A percentile compares a stretch with the other conserved stretches of the same genome.
Evolutionary conservation across 2,797 vertebrate species (phyloP).

Genomic region (Micrastur ruficollis): DNA sequence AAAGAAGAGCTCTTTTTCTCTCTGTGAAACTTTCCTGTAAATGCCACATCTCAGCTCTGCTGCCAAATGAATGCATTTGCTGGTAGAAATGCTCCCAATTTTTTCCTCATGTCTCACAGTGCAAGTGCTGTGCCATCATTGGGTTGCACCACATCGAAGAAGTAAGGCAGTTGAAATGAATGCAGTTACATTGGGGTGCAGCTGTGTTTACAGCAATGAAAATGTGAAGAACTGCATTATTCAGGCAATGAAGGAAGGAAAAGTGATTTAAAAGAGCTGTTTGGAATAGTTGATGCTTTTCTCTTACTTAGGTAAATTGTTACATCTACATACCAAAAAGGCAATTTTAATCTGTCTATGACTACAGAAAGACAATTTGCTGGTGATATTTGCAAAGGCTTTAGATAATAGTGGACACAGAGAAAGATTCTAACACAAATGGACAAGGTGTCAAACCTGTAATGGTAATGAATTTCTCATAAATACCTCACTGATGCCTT

Average conservation of each 20-base stretch:
- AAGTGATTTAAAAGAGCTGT: not conserved
- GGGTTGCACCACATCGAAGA: accelerated
- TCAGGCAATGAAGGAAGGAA: not conserved
- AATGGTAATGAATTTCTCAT: not conserved
- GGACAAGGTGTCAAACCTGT: not conserved
- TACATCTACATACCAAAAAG: not conserved
- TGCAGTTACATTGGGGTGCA: not conserved
- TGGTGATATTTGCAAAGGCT: not conserved
- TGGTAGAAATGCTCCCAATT: not conserved
- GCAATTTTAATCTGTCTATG: not conserved
- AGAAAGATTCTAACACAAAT: not conserved
- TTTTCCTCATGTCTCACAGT: not conserved
- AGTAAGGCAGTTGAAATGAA: not conserved
- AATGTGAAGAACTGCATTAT: not conserved
- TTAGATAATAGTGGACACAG: not conserved
- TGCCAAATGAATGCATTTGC: not conserved
- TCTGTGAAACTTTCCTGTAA: not conserved
- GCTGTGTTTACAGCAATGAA: not conserved
- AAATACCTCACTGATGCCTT: not conserved
- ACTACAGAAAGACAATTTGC: not conserved
- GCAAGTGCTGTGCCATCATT: not conserved
- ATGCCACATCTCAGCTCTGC: not conserved
- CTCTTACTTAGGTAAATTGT: not conserved
- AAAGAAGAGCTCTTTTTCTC: not conserved
- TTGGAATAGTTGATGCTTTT: not conserved